Conservation (phyloP, 2,797 vertebrate species). For the Tinamus major region DNA sequence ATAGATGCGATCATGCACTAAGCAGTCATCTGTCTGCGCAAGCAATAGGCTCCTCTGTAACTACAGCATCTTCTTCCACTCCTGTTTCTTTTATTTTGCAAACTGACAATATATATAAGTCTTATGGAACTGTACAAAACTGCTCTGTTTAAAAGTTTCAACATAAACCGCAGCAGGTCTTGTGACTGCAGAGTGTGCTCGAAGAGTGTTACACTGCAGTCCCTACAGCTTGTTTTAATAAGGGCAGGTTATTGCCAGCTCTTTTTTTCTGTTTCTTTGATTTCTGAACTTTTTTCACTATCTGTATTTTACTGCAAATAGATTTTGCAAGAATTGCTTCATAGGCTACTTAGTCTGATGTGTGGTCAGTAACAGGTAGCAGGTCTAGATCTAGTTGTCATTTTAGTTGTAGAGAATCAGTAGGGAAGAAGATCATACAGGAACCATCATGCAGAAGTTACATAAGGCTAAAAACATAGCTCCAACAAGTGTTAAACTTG, state of each 20-base stretch:
- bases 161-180: background rate
- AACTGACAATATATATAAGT: background rate
- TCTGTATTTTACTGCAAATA: background rate
- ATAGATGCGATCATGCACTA: background rate
- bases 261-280: background rate
- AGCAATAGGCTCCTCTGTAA: background rate
- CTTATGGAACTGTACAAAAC: background rate
- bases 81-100: background rate
- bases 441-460: background rate
- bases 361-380: background rate
- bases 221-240: background rate
- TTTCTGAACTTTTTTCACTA: background rate
- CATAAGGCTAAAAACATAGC: background rate
- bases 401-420: background rate
- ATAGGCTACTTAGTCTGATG: background rate
- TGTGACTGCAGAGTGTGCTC: background rate
- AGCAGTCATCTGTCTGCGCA: background rate
- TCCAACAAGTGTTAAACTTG: background rate
- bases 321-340: background rate
- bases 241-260: background rate
- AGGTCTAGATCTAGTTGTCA: background rate
- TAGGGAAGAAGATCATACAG: background rate
- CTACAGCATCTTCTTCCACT: background rate
- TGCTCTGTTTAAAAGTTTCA: background rate
- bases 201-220: background rate